phyloP scores from a whole-genome alignment of 1,140 invertebrate species.

The Drosophila lacteicornis region DNA sequence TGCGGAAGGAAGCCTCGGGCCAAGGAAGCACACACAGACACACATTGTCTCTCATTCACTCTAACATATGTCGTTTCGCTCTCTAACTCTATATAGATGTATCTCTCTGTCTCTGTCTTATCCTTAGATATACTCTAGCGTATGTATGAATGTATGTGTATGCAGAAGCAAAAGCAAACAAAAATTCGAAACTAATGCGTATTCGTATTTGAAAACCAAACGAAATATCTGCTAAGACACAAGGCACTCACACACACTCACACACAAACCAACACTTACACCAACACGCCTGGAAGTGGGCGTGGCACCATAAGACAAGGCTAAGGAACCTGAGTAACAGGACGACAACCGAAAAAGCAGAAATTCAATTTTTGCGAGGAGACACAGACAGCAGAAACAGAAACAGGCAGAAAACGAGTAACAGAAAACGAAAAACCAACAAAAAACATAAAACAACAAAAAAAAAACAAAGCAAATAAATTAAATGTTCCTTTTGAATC shows the following conservation, averaged over 20 bases:
- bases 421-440: constrained; percentile 18
- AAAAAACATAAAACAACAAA: constrained; percentile 26
- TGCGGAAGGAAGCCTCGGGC: constrained; percentile 7
- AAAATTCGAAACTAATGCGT: constrained; percentile 46
- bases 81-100: constrained; percentile 76
- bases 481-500: constrained; percentile 83
- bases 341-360: constrained; percentile 53
- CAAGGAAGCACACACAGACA: constrained; percentile 10
- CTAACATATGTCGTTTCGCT: constrained; percentile 70
- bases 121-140: constrained; percentile 73
- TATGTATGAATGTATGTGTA: constrained; percentile 75
- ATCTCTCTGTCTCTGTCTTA: constrained; percentile 76
- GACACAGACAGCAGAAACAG: constrained; percentile 32
- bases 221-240: constrained; percentile 42
- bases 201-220: constrained; percentile 34
- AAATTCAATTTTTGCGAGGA: constrained; percentile 77
- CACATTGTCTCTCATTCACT: constrained; percentile 65
- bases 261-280: constrained; percentile 2
- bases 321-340: constrained; percentile 30
- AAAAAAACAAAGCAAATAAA: constrained; percentile 76
- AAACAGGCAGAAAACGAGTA: constrained; percentile 48
- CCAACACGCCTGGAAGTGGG: constrained; percentile 25
- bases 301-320: constrained; percentile 52
- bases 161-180: constrained; percentile 44
- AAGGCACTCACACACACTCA: constrained; percentile 28